A percentile compares a stretch with the other conserved stretches of the same genome.
These are phyloP conservation scores for Troides aeacus DNA, from an alignment of 2,888 invertebrate species.

Conservation along the genomic window DNA sequence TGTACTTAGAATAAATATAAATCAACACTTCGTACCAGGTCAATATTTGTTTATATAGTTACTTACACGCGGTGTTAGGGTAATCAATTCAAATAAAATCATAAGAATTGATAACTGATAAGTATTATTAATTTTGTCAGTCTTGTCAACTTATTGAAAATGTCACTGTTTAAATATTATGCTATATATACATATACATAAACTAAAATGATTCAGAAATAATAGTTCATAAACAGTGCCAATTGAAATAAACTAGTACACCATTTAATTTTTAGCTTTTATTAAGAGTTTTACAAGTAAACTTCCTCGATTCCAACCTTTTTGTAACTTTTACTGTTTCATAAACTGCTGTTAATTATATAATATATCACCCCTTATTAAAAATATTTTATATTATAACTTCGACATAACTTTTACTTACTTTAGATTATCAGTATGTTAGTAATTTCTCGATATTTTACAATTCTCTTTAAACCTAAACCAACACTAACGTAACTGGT, in stretches of 20 bases:
- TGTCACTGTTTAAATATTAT: neutral
- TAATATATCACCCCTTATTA: too few relatives aligned
- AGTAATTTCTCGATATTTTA: neutral
- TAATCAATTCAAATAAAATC: too few relatives aligned
- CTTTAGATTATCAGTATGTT: neutral
- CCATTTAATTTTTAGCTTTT: too few relatives aligned
- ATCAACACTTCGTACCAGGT: neutral
- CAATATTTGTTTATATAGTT: neutral
- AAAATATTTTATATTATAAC: neutral
- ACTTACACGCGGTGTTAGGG: neutral
- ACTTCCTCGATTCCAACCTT: neutral
- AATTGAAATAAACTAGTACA: too few relatives aligned
- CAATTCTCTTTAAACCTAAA: constrained; percentile 4
- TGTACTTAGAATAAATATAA: neutral
- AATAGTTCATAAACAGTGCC: neutral
- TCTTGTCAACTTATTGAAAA: neutral
- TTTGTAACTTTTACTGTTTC: neutral
- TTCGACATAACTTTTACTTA: neutral
- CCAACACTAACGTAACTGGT: constrained; percentile 15
- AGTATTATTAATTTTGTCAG: neutral
- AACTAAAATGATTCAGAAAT: neutral
- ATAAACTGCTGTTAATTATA: too few relatives aligned
- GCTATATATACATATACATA: too few relatives aligned
- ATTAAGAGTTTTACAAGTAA: too few relatives aligned
- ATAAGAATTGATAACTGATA: too few relatives aligned